Conservation (phyloP, 2,797 vertebrate genomes). For the Scarus forsteni region DNA sequence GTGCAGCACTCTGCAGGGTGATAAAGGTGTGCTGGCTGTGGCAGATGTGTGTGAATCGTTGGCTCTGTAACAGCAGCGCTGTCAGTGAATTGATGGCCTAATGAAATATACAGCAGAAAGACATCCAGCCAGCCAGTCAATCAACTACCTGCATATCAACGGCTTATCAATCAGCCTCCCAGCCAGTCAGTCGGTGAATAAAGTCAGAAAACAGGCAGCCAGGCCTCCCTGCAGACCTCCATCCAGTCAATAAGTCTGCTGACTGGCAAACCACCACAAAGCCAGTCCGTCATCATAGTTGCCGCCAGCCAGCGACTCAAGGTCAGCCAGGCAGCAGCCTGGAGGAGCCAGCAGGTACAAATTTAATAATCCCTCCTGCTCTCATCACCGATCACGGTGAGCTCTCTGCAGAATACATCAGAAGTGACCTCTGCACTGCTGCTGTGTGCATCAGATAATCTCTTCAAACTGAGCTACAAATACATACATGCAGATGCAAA, state of each 20-base stretch:
- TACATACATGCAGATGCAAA: neutral
- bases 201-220: conserved; percentile 29
- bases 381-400: conserved; percentile 66
- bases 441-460: conserved; percentile 26
- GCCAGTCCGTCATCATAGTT: conserved; percentile 43
- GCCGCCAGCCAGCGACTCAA: conserved; percentile 66
- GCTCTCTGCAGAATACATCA: conserved; percentile 70
- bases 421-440: conserved; percentile 60
- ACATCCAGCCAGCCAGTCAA: neutral
- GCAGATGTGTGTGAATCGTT: conserved; percentile 29
- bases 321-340: conserved; percentile 64
- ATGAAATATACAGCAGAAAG: conserved; percentile 46
- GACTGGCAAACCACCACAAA: conserved; percentile 44
- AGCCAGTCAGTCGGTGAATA: conserved; percentile 42
- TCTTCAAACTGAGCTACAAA: conserved; percentile 3
- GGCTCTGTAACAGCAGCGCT: conserved; percentile 19
- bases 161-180: conserved; percentile 32
- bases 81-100: conserved; percentile 26
- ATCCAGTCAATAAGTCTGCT: conserved; percentile 57
- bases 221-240: conserved; percentile 48
- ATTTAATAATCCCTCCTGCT: conserved; percentile 75
- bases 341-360: conserved; percentile 67
- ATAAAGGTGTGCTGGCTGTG: conserved; percentile 23
- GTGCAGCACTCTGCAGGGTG: conserved; percentile 14
- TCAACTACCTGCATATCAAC: conserved; percentile 32